Evolutionary conservation across 2,888 invertebrate species (phyloP).

Genomic region (Agrilus biguttatus): DNA sequence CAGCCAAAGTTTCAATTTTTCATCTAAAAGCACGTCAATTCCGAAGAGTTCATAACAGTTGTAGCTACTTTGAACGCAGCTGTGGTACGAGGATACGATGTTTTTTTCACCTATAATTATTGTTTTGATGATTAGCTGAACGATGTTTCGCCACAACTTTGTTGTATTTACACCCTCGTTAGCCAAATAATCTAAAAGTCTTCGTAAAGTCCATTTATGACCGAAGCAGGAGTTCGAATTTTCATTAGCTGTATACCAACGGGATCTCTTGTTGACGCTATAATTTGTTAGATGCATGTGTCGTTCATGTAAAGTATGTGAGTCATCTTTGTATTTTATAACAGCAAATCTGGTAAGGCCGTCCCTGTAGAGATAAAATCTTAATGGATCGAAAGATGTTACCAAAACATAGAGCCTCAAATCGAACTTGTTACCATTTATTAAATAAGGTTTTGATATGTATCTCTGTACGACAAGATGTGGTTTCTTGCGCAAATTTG

Average conservation of each 20-base stretch:
- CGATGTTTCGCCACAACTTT: conserved; percentile 66
- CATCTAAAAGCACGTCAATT: conserved; percentile 85
- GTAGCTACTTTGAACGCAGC: too few species aligned
- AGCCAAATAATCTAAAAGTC: conserved; percentile 65
- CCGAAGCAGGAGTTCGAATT: conserved; percentile 84
- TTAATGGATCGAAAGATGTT: conserved; percentile 87
- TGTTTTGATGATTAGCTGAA: conserved; percentile 86
- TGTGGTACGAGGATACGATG: conserved; percentile 34
- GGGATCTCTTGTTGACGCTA: conserved; percentile 77
- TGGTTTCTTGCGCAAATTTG: conserved; percentile 81
- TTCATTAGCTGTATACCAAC: conserved; percentile 77
- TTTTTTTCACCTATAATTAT: conserved; percentile 75
- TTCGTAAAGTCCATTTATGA: conserved; percentile 77
- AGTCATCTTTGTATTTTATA: conserved; percentile 35
- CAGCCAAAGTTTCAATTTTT: conserved; percentile 88
- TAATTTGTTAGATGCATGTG: conserved; percentile 90
- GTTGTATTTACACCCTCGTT: conserved; percentile 61
- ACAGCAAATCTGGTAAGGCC: conserved; percentile 94
- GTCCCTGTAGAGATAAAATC: conserved; percentile 88
- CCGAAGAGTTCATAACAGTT: conserved; percentile 93
- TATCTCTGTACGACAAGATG: conserved; percentile 85
- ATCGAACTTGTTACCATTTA: conserved; percentile 95
- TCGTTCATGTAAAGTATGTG: conserved; percentile 38
- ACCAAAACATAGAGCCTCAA: conserved; percentile 89
- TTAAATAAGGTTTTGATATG: conserved; percentile 67